Evolutionary conservation across 2,797 vertebrate genomes (phyloP).

Genomic region (Nannoperca australis): DNA sequence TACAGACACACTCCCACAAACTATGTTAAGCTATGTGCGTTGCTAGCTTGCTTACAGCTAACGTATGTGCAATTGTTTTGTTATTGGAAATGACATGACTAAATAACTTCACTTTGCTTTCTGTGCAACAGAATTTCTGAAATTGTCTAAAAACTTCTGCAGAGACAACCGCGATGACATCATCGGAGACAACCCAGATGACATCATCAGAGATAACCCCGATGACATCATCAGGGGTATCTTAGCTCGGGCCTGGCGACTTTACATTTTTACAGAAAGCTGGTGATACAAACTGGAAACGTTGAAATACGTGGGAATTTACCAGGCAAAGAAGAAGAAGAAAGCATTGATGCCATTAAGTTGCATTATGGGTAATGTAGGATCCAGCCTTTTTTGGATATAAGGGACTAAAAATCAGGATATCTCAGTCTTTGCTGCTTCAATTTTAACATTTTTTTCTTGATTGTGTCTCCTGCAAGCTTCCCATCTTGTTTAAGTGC

Average conservation of each 20-base stretch:
- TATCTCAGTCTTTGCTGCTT: background rate
- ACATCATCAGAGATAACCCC: background rate
- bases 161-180: background rate
- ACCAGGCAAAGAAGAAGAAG: background rate
- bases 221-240: slow-evolving; percentile 3
- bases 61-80: background rate
- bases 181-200: background rate
- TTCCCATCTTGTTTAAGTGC: background rate
- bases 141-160: background rate
- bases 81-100: background rate
- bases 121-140: background rate
- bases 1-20: background rate
- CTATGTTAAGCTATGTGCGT: background rate
- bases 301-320: background rate
- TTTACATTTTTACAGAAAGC: background rate
- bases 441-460: background rate
- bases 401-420: background rate
- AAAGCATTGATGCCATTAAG: background rate
- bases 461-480: background rate
- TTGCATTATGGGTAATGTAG: slow-evolving; percentile 24
- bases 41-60: background rate
- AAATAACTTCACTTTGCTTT: background rate
- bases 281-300: background rate
- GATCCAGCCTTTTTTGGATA: background rate
- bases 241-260: background rate